Conservation (phyloP, 2,797 vertebrate genomes). For the Mus spretus region DNA sequence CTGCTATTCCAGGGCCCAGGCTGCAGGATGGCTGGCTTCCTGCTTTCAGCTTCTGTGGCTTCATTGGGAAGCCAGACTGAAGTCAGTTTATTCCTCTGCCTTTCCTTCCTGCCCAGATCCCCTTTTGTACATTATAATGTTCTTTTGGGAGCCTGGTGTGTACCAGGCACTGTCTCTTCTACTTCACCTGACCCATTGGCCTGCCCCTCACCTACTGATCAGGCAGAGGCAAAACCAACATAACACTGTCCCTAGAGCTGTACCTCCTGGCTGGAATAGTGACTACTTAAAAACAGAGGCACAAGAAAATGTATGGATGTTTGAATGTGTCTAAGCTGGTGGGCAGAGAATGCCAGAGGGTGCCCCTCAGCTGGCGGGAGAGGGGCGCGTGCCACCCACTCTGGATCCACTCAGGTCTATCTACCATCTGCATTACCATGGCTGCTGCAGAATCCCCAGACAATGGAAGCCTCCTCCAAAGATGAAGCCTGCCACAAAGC, state of each 20-base stretch:
- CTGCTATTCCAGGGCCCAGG: neutral
- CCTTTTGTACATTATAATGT: neutral
- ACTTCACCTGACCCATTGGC: rapidly evolving
- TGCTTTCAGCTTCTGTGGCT: neutral
- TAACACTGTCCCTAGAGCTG: rapidly evolving
- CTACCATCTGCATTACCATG: neutral
- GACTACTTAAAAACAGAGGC: neutral
- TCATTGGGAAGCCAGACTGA: neutral
- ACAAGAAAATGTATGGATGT: neutral
- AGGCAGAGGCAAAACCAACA: neutral
- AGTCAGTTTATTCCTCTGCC: rapidly evolving
- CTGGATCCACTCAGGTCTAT: neutral
- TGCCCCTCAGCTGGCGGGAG: neutral
- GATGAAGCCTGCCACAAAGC: neutral
- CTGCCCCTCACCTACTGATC: neutral
- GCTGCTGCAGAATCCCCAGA: neutral
- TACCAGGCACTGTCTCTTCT: neutral
- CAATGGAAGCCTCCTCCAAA: neutral
- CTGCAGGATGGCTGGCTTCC: rapidly evolving
- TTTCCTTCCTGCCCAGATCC: neutral
- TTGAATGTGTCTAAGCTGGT: neutral
- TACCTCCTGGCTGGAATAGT: neutral
- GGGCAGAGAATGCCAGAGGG: rapidly evolving
- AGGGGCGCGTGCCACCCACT: neutral
- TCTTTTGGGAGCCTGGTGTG: neutral